A percentile compares a stretch with the other conserved stretches of the same genome.
Evolutionary conservation across 35 echinoderm and acorn worm species (phyloP).

Genomic region (Holothuria glaberrima): DNA sequence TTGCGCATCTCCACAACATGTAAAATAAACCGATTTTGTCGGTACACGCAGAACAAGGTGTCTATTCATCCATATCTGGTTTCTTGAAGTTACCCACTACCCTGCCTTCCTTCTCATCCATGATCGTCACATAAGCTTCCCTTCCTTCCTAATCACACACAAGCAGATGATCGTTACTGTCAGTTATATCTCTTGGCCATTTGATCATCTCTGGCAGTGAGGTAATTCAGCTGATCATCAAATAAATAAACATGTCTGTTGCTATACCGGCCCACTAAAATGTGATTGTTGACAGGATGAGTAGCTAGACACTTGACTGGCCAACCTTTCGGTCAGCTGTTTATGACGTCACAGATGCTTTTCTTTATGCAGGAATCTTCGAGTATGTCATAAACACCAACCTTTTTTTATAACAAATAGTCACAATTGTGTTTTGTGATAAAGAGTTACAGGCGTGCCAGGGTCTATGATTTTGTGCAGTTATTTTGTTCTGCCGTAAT

Average conservation of each 20-base stretch:
- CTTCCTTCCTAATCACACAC: slow-evolving; percentile 11
- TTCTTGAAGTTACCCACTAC: not conserved
- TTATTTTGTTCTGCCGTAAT: not conserved
- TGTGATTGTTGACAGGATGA: not conserved
- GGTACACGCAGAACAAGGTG: not conserved
- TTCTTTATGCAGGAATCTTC: not conserved
- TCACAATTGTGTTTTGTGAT: not conserved
- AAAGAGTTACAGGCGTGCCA: not conserved
- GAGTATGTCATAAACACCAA: not conserved
- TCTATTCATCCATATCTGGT: not conserved
- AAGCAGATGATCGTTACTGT: not conserved
- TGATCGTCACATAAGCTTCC: not conserved
- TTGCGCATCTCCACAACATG: slow-evolving; percentile 1
- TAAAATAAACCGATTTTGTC: slow-evolving; percentile 5
- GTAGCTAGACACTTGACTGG: not conserved
- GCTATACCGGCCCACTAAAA: not conserved
- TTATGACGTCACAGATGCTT: no score
- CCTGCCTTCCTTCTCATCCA: not conserved
- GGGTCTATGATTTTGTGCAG: not conserved
- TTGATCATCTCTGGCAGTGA: not conserved
- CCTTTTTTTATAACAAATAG: not conserved
- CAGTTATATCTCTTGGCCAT: not conserved
- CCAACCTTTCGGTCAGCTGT: not conserved
- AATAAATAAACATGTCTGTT: slow-evolving; percentile 14
- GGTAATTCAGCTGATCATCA: not conserved